These are phyloP conservation scores for Mythimna impura DNA, from an alignment of 2,888 invertebrate species.

Conservation along the genomic window DNA sequence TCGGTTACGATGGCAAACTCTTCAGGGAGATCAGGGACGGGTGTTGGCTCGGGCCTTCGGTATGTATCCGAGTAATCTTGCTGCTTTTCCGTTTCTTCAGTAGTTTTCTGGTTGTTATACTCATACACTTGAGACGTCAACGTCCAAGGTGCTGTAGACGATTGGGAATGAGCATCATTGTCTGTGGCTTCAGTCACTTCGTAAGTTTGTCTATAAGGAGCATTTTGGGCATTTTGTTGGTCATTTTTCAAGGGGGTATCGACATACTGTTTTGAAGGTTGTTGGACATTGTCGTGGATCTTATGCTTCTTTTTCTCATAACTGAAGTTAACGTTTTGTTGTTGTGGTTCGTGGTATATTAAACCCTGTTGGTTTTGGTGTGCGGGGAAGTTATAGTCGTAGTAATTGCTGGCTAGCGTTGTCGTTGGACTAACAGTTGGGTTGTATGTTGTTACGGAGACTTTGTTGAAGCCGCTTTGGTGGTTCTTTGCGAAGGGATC, in stretches of 20 bases:
- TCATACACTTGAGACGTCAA: conserved; percentile 78
- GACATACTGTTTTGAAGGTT: conserved; percentile 78
- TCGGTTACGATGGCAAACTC: conserved; percentile 86
- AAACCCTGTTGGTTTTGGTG: conserved; percentile 81
- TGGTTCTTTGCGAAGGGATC: conserved; percentile 85
- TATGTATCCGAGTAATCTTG: conserved; percentile 73
- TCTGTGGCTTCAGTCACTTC: conserved; percentile 86
- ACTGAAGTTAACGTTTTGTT: conserved; percentile 72
- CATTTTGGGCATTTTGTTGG: conserved; percentile 68
- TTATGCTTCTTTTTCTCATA: conserved; percentile 81
- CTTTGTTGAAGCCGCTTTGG: conserved; percentile 78
- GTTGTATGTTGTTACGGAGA: conserved; percentile 83
- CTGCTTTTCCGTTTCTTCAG: conserved; percentile 76
- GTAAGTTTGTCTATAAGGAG: conserved; percentile 79
- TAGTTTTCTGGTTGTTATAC: conserved; percentile 72
- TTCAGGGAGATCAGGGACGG: conserved; percentile 79
- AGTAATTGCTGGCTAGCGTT: conserved; percentile 76
- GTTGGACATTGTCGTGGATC: conserved; percentile 80
- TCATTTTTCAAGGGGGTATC: conserved; percentile 71
- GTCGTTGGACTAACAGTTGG: conserved; percentile 76
- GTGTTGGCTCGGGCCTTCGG: conserved; percentile 76
- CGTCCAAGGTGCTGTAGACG: conserved; percentile 81
- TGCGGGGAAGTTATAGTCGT: conserved; percentile 75
- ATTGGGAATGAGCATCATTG: conserved; percentile 78
- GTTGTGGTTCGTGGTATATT: conserved; percentile 75